Percentiles rank a stretch among this genome's conserved stretches.
Conservation (phyloP, 23 tunicate genomes). For the Aplidium turbinatum region DNA sequence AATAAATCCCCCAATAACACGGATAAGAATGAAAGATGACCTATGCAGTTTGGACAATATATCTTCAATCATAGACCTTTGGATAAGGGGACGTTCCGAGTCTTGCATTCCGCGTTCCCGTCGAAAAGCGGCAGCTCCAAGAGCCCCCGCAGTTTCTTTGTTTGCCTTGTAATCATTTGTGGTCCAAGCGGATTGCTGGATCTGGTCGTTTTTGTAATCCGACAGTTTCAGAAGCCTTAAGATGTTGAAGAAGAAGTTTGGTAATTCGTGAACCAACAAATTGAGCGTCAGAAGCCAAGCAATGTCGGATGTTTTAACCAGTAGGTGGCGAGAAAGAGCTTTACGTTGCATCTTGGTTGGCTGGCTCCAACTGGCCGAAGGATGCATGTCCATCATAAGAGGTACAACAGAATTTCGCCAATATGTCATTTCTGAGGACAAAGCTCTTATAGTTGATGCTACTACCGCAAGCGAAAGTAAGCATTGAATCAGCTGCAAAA, state of each 20-base stretch:
- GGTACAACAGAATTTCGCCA: constrained; percentile 80
- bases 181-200: constrained; percentile 28
- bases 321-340: constrained; percentile 78
- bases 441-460: constrained; percentile 38
- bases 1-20: constrained; percentile 60
- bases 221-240: constrained; percentile 42
- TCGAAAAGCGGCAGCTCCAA: constrained; percentile 66
- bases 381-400: constrained; percentile 56
- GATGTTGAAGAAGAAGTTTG: constrained; percentile 50
- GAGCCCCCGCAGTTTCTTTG: constrained; percentile 26
- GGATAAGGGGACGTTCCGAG: background rate
- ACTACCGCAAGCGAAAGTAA: constrained; percentile 28
- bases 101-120: constrained; percentile 57
- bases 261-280: constrained; percentile 63
- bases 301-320: constrained; percentile 65
- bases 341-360: constrained; percentile 53
- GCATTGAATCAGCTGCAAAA: constrained; percentile 45
- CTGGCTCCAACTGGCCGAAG: constrained; percentile 18
- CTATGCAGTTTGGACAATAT: constrained; percentile 40
- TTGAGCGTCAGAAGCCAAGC: constrained; percentile 51
- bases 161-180: background rate
- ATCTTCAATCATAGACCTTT: constrained; percentile 14
- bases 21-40: constrained; percentile 49
- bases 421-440: constrained; percentile 56
- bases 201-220: constrained; percentile 5